A percentile compares a stretch with the other conserved stretches of the same genome.
Evolutionary conservation across 2,888 invertebrate genomes (phyloP).

Genomic region (Pristionchus arcanus): DNA sequence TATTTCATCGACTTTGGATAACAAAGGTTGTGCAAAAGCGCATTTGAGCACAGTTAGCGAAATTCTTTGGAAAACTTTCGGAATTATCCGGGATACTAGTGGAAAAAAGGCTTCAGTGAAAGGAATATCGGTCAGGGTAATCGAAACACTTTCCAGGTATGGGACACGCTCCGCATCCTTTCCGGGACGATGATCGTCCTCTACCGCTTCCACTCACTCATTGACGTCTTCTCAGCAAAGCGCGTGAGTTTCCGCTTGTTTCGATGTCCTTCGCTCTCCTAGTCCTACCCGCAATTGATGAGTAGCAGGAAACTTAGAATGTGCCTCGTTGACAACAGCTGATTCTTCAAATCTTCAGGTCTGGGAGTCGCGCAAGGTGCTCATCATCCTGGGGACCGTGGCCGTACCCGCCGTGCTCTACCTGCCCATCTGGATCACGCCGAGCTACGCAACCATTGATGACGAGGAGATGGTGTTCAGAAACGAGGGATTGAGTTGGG

Average conservation of each 20-base stretch:
- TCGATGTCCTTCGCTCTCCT: too few species aligned
- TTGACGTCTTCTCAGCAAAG: not conserved
- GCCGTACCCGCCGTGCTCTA: not conserved
- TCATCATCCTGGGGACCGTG: not conserved
- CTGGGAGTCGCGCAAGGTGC: not conserved
- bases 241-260: not conserved
- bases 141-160: not conserved
- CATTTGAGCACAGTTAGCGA: not conserved
- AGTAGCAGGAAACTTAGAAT: too few species aligned
- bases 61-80: too few species aligned
- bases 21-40: not conserved
- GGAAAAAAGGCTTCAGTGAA: too few species aligned
- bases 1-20: not conserved
- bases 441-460: not conserved
- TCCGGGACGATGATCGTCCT: not conserved
- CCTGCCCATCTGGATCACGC: not conserved
- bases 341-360: not conserved
- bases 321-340: too few species aligned
- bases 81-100: too few species aligned
- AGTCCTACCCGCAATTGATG: too few species aligned
- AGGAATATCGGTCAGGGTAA: not conserved
- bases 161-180: slow-evolving; percentile 3
- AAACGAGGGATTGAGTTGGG: not conserved
- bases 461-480: slow-evolving; percentile 32
- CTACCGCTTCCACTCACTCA: not conserved